Conservation (phyloP, 23 tunicate species). For the Diplosoma virens region DNA sequence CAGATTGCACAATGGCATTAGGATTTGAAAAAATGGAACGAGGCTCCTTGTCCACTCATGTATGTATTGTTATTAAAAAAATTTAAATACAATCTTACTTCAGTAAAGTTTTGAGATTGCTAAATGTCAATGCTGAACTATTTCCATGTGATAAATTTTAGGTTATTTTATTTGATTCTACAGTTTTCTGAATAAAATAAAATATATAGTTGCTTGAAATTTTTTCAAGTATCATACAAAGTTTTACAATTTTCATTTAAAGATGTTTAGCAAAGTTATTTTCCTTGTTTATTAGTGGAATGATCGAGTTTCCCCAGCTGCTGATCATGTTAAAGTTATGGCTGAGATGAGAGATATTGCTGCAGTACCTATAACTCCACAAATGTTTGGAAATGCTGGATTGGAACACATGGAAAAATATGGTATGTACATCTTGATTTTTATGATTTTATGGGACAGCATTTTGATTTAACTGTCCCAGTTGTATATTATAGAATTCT, state of each 20-base stretch:
- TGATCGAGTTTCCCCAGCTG: slow-evolving; percentile 83
- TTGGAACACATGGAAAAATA: slow-evolving; percentile 97
- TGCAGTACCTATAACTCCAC: slow-evolving; percentile 90
- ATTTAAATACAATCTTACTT: too few species aligned
- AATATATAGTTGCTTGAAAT: too few species aligned
- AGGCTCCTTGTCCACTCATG: slow-evolving; percentile 83
- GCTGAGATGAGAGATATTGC: slow-evolving; percentile 61
- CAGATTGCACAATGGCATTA: slow-evolving; percentile 91
- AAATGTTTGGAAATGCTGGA: slow-evolving; percentile 97
- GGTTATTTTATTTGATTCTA: too few species aligned
- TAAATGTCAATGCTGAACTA: too few species aligned
- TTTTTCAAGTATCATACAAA: too few species aligned
- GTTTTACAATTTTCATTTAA: too few species aligned
- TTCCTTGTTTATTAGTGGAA: slow-evolving; percentile 30
- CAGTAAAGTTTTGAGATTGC: too few species aligned
- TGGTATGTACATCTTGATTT: too few species aligned
- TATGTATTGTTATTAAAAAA: too few species aligned
- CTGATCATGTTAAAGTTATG: slow-evolving; percentile 73
- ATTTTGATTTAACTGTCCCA: background rate
- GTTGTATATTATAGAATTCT: background rate
- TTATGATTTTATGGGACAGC: too few species aligned
- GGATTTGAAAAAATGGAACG: slow-evolving; percentile 98
- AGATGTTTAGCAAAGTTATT: background rate
- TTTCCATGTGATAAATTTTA: too few species aligned
- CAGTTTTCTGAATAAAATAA: too few species aligned